phyloP scores from a whole-genome alignment of 2,888 invertebrate species.

The Philereme transversata region DNA sequence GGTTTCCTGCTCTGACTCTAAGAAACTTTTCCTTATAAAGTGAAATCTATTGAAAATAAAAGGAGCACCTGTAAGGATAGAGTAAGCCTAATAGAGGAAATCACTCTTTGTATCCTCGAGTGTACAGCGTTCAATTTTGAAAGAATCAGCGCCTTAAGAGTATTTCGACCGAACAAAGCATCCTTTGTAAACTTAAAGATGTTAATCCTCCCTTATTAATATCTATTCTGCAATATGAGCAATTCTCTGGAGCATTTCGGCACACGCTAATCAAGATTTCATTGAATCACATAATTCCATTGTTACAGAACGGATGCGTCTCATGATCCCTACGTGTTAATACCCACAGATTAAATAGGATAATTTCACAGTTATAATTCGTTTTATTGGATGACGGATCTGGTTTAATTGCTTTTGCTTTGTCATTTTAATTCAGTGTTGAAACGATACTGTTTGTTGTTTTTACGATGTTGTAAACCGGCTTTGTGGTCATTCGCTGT shows the following conservation, averaged over 20 bases:
- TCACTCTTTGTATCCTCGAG: constrained; percentile 18
- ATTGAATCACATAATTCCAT: constrained; percentile 40
- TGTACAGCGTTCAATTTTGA: constrained; percentile 29
- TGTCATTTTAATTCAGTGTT: constrained; percentile 39
- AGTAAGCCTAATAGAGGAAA: constrained; percentile 16
- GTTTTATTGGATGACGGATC: constrained; percentile 62
- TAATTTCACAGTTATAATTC: constrained; percentile 62
- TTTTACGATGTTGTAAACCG: constrained; percentile 17
- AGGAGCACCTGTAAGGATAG: constrained; percentile 1
- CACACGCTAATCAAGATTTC: constrained; percentile 42
- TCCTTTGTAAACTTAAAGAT: constrained; percentile 31
- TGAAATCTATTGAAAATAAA: constrained; percentile 11
- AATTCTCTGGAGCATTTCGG: constrained; percentile 25
- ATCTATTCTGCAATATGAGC: constrained; percentile 39
- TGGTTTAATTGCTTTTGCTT: constrained; percentile 60
- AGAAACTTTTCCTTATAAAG: not conserved
- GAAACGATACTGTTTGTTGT: constrained; percentile 22
- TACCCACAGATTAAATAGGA: constrained; percentile 61
- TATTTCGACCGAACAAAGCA: constrained; percentile 26
- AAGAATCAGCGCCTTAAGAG: constrained; percentile 23
- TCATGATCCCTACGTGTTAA: constrained; percentile 60
- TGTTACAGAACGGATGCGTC: constrained; percentile 59
- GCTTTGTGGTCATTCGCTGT: constrained; percentile 11
- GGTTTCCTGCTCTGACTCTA: not conserved
- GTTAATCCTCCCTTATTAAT: constrained; percentile 32